These are phyloP conservation scores for Mastomys coucha DNA, from an alignment of 2,113 vertebrate genomes.

Conservation along the genomic window DNA sequence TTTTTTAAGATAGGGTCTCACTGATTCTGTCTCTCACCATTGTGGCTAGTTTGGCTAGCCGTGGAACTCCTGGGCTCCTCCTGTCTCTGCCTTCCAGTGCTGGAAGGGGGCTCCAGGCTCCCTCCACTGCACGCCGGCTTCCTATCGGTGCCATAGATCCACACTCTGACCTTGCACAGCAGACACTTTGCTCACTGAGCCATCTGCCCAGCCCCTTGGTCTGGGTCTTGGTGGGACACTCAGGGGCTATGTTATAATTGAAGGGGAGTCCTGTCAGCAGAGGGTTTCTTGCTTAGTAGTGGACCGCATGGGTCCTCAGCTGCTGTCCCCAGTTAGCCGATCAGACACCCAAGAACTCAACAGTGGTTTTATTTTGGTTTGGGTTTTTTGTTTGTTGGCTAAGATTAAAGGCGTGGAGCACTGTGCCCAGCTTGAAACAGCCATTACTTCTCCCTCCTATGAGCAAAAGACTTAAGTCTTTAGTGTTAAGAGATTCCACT, in stretches of 20 bases:
- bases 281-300: not conserved
- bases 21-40: not conserved
- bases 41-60: not conserved
- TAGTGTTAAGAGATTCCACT: not conserved
- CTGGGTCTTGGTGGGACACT: not conserved
- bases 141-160: not conserved
- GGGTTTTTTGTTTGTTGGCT: not conserved
- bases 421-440: not conserved
- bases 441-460: not conserved
- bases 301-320: too few relatives aligned
- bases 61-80: not conserved
- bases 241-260: not conserved
- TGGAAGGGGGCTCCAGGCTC: not conserved
- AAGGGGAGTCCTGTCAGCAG: not conserved
- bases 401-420: not conserved
- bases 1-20: not conserved
- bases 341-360: not conserved
- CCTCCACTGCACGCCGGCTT: not conserved
- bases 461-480: not conserved
- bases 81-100: not conserved
- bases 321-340: not conserved
- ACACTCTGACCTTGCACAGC: not conserved
- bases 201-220: not conserved
- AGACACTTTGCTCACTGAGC: not conserved
- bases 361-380: not conserved